Conservation (phyloP, 2,797 vertebrate species). For the Eupleurogrammus muticus region DNA sequence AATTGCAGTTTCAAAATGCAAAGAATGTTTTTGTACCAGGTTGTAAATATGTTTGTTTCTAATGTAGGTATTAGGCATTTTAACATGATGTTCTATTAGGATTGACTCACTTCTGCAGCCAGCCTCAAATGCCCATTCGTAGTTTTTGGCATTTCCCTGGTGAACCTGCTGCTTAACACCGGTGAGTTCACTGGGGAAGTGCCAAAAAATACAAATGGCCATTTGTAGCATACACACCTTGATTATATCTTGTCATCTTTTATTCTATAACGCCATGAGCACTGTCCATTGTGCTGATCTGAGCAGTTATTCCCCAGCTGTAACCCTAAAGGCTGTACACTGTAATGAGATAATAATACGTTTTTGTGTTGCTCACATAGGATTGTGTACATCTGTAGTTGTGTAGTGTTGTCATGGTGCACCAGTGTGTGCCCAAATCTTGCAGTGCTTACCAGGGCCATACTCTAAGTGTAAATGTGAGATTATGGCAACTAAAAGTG, state of each 20-base stretch:
- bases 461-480: not conserved
- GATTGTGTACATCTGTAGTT: not conserved
- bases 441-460: not conserved
- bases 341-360: constrained; percentile 5
- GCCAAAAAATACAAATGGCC: too few relatives aligned
- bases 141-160: too few relatives aligned
- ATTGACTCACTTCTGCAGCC: too few relatives aligned
- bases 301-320: constrained; percentile 6
- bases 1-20: too few relatives aligned
- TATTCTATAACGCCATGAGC: not conserved
- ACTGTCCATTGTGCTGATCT: not conserved
- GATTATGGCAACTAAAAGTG: not conserved
- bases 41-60: too few relatives aligned
- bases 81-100: too few relatives aligned
- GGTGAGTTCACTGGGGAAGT: too few relatives aligned
- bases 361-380: not conserved
- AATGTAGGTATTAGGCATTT: too few relatives aligned
- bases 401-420: not conserved
- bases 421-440: not conserved
- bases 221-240: too few relatives aligned
- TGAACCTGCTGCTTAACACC: too few relatives aligned
- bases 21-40: too few relatives aligned
- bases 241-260: not conserved
- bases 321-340: constrained; percentile 1
- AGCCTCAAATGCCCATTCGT: too few relatives aligned